Base-by-base conservation (phyloP, 1,140 invertebrate genomes). In the Eueides isabella region DNA sequence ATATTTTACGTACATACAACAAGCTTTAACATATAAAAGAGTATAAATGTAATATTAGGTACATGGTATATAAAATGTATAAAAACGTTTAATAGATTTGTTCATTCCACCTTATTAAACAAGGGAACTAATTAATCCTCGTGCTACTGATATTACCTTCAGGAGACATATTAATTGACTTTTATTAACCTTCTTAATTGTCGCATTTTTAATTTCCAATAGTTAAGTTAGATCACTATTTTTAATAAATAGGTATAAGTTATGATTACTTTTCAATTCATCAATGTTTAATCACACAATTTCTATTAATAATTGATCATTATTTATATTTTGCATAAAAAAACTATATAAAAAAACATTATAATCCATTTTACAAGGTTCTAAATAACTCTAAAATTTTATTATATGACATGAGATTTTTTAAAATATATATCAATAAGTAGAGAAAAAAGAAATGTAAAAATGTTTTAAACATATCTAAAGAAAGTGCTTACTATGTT, bases 111-210 rank as follows among this genome's bases (percentile, higher is more conserved):
- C 48, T 55, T 55, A 23, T 23, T 55, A 55, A 48, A 12, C 19
- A 11, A 11, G n/a, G 23, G 19, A 55, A 26, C 23, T 55, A 55
- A 55, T 55, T 23, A 23, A 12, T 55, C 23, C 2, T 26, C 19
- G 3, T 55, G 23, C 26, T 55, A 55, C 19, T 26, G 48, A 55
- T 55, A 23, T 55, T 55, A 55, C 48, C 48, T 55, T 55, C 48
- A 23, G 23, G 48, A 55, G 48, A 55, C 48, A 55, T 55, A 55
- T 55, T 4, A 55, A 55, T 55, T 55, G 48, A 55, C 48, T 23
- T 55, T 55, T 55, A 11, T 55, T 55, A 55, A 55, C 48, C 48
- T 55, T 55, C 9, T 12, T 26, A 26, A 55, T 23, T 55, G 48
- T 55, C 23, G 12, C 26, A 26, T 55, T 55, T 55, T 4, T 12